A percentile compares a stretch with the other conserved stretches of the same genome.
These are phyloP conservation scores for Caenorhabditis imperialis DNA, from an alignment of 2,888 invertebrate species.

Conservation along the genomic window DNA sequence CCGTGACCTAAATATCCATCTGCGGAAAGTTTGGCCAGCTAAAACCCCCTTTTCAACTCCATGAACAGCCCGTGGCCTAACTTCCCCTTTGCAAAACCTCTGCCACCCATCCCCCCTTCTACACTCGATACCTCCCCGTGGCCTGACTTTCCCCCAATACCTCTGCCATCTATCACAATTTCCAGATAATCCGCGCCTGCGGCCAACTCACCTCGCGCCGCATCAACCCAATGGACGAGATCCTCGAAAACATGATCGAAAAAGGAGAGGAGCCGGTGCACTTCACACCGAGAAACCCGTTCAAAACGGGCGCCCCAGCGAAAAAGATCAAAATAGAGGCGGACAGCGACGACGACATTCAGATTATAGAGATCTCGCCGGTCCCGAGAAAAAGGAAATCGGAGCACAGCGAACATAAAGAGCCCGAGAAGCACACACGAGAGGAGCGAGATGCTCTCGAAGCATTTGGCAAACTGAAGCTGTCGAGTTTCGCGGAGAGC, in stretches of 20 bases:
- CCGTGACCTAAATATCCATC: too few relatives aligned
- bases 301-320: constrained; percentile 5
- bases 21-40: too few relatives aligned
- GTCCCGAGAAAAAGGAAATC: background rate
- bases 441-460: constrained; percentile 23
- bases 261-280: constrained; percentile 41
- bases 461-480: constrained; percentile 4
- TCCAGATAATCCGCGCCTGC: background rate
- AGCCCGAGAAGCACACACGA: background rate
- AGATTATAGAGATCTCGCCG: constrained; percentile 34
- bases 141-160: too few relatives aligned
- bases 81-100: too few relatives aligned
- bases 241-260: constrained; percentile 41
- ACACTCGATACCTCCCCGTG: too few relatives aligned
- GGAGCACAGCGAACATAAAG: background rate
- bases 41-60: too few relatives aligned
- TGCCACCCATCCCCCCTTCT: too few relatives aligned
- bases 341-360: constrained; percentile 49
- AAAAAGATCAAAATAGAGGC: constrained; percentile 32
- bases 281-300: constrained; percentile 4
- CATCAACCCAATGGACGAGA: constrained; percentile 20
- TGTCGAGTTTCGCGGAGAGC: constrained; percentile 2
- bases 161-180: too few relatives aligned
- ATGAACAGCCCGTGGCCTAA: too few relatives aligned
- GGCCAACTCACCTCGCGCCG: constrained; percentile 31